phyloP scores from a whole-genome alignment of 2,113 vertebrate genomes.

The Brachyhypopomus gauderio region DNA sequence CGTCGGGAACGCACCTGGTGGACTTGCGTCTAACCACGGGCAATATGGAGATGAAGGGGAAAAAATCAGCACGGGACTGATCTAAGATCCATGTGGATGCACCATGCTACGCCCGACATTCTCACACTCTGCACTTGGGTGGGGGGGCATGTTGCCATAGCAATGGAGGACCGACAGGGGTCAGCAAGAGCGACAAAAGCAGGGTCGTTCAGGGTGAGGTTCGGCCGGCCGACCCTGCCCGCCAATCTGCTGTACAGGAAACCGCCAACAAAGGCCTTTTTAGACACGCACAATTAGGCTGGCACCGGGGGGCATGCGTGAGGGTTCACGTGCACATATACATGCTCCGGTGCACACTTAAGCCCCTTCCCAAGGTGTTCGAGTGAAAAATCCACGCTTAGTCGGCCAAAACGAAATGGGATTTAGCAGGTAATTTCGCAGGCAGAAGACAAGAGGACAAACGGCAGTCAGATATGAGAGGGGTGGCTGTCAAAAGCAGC shows the following conservation, averaged over 20 bases:
- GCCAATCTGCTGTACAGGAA: slow-evolving; percentile 50
- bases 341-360: slow-evolving; percentile 34
- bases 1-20: slow-evolving; percentile 9
- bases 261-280: slow-evolving; percentile 48
- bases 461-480: neutral
- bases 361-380: slow-evolving; percentile 35
- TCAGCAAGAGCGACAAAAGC: slow-evolving; percentile 45
- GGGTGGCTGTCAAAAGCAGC: neutral
- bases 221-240: slow-evolving; percentile 32
- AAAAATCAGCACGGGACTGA: neutral
- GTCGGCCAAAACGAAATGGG: slow-evolving; percentile 24
- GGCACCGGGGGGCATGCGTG: slow-evolving; percentile 41
- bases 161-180: slow-evolving; percentile 47
- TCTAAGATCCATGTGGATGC: slow-evolving; percentile 35
- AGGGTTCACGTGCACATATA: slow-evolving; percentile 6
- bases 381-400: slow-evolving; percentile 31
- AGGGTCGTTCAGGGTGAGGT: slow-evolving; percentile 35
- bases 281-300: slow-evolving; percentile 48
- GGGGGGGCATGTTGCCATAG: slow-evolving; percentile 47
- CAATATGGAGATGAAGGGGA: neutral
- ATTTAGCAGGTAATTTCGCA: slow-evolving; percentile 41
- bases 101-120: slow-evolving; percentile 21
- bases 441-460: slow-evolving; percentile 32
- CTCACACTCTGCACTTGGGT: slow-evolving; percentile 20
- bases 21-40: slow-evolving; percentile 27